phyloP scores from a whole-genome alignment of 2,113 vertebrate genomes.

The Ochotona princeps region DNA sequence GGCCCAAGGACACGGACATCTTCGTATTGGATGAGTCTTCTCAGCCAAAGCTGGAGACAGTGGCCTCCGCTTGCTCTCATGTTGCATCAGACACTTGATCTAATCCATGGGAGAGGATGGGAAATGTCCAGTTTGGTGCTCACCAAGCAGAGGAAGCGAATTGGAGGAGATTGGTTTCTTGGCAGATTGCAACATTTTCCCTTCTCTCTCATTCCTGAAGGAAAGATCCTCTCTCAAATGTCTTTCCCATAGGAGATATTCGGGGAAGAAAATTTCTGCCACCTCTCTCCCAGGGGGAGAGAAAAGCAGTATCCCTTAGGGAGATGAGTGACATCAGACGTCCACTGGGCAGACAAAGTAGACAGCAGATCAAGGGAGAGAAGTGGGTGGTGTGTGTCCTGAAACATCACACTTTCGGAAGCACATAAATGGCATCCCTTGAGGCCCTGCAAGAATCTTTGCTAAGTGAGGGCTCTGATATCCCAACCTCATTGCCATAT shows the following conservation, averaged over 20 bases:
- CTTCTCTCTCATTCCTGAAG: not conserved
- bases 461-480: not conserved
- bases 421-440: too few relatives aligned
- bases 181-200: not conserved
- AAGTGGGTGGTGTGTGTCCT: too few relatives aligned
- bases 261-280: not conserved
- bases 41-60: not conserved
- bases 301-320: not conserved
- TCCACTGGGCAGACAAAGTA: too few relatives aligned
- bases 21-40: not conserved
- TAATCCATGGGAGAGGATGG: not conserved
- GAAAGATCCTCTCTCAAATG: not conserved
- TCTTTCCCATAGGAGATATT: not conserved
- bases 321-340: not conserved
- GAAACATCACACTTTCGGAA: too few relatives aligned
- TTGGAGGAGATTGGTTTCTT: not conserved
- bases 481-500: not conserved
- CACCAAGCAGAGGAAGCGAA: not conserved
- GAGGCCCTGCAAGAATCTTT: not conserved
- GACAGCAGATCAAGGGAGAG: too few relatives aligned
- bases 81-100: not conserved
- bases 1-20: not conserved
- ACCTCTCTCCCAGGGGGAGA: not conserved
- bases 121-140: not conserved
- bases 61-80: not conserved